Conservation (phyloP, 2,797 vertebrate genomes). For the Enteromius thamalakanensis region DNA sequence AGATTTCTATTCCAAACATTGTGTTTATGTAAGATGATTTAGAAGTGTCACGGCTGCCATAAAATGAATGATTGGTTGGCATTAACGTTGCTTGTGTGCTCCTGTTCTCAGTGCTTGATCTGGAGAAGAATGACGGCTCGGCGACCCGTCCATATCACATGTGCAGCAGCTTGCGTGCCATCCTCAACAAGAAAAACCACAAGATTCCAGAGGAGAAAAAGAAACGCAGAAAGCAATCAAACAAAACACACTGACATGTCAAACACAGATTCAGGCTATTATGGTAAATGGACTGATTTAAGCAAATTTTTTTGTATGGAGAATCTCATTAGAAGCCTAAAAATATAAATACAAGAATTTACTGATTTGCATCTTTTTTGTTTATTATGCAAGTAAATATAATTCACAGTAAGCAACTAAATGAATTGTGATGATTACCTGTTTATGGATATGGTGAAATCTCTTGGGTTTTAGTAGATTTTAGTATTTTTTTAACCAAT, state of each 20-base stretch:
- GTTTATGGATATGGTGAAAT: not conserved
- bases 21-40: not conserved
- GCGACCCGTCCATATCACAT: slow-evolving; percentile 72
- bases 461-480: not conserved
- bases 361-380: not conserved
- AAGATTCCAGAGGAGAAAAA: slow-evolving; percentile 21
- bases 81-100: slow-evolving; percentile 63
- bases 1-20: not conserved
- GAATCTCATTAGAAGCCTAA: not conserved
- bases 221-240: slow-evolving; percentile 30
- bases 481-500: not conserved
- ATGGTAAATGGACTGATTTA: not conserved
- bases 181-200: slow-evolving; percentile 70
- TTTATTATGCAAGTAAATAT: not conserved
- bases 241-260: not conserved
- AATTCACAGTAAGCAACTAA: not conserved
- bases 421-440: not conserved
- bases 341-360: not conserved
- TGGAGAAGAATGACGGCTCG: slow-evolving; percentile 80
- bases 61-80: not conserved
- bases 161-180: slow-evolving; percentile 68
- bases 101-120: slow-evolving; percentile 81
- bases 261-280: not conserved
- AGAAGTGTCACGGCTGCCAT: not conserved
- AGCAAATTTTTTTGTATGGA: not conserved